Conservation (phyloP, 2,113 vertebrate genomes). For the Zosterops borbonicus region DNA sequence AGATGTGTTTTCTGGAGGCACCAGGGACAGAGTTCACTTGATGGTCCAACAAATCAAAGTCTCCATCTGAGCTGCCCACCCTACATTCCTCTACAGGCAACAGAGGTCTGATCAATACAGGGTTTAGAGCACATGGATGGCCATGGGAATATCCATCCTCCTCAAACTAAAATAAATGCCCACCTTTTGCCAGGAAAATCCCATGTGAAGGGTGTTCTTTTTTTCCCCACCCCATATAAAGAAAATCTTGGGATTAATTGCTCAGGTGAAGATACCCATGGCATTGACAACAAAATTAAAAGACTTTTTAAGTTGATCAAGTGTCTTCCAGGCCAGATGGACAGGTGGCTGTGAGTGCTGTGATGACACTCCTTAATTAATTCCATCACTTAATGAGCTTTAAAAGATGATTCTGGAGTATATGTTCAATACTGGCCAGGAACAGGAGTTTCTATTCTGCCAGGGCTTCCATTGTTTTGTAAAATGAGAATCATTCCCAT, state of each 20-base stretch:
- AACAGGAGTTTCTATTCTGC: not conserved
- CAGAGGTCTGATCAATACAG: not conserved
- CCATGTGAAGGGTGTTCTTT: not conserved
- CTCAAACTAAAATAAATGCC: not conserved
- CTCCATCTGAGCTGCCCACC: not conserved
- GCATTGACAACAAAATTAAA: not conserved
- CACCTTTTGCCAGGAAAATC: not conserved
- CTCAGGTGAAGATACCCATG: not conserved
- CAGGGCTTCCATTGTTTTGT: not conserved
- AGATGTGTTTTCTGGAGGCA: not conserved
- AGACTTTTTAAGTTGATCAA: not conserved
- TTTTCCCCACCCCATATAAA: not conserved
- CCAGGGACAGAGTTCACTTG: not conserved
- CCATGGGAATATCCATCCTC: not conserved
- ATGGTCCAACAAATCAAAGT: not conserved
- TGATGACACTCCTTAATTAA: not conserved
- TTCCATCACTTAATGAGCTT: not conserved
- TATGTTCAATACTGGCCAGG: not conserved
- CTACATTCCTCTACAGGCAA: not conserved
- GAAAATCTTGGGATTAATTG: not conserved
- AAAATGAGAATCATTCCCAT: not conserved
- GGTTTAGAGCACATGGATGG: not conserved
- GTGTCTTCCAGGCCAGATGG: not conserved
- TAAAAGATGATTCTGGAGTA: not conserved
- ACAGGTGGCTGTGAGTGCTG: not conserved